phyloP scores from a whole-genome alignment of 2,888 invertebrate species.

The Hyposoter didymator region DNA sequence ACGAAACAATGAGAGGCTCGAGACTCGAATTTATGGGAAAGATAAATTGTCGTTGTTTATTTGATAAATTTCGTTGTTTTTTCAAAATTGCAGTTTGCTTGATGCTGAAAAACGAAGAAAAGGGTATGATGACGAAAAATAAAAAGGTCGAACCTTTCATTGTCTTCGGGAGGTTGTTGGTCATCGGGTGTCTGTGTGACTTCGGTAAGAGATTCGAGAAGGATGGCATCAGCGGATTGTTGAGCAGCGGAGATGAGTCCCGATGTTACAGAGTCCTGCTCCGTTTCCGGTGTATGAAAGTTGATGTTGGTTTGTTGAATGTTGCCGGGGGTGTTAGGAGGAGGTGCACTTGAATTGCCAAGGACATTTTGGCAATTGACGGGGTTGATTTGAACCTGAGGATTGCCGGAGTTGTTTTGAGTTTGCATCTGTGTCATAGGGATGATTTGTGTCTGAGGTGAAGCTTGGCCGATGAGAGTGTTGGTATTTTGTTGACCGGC shows the following conservation, averaged over 20 bases:
- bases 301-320: constrained; percentile 69
- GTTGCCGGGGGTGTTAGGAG: constrained; percentile 62
- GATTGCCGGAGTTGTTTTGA: constrained; percentile 83
- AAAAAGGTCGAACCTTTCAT: constrained; percentile 83
- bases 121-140: not conserved
- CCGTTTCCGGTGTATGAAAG: constrained; percentile 73
- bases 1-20: not conserved
- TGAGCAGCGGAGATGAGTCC: constrained; percentile 77
- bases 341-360: constrained; percentile 51
- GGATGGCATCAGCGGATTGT: constrained; percentile 79
- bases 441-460: constrained; percentile 82
- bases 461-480: constrained; percentile 74
- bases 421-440: constrained; percentile 85
- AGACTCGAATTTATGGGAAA: not conserved
- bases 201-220: constrained; percentile 83
- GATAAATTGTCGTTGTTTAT: not conserved
- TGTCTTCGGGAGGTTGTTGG: constrained; percentile 83
- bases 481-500: constrained; percentile 73
- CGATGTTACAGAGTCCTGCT: constrained; percentile 77
- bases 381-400: constrained; percentile 75
- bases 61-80: not conserved
- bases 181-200: constrained; percentile 83
- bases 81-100: too few species aligned
- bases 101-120: not conserved
- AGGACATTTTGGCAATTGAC: constrained; percentile 79